Percentiles rank a stretch among this genome's conserved stretches.
These are phyloP conservation scores for Tethea ocularis DNA, from an alignment of 2,888 invertebrate species.

Conservation along the genomic window DNA sequence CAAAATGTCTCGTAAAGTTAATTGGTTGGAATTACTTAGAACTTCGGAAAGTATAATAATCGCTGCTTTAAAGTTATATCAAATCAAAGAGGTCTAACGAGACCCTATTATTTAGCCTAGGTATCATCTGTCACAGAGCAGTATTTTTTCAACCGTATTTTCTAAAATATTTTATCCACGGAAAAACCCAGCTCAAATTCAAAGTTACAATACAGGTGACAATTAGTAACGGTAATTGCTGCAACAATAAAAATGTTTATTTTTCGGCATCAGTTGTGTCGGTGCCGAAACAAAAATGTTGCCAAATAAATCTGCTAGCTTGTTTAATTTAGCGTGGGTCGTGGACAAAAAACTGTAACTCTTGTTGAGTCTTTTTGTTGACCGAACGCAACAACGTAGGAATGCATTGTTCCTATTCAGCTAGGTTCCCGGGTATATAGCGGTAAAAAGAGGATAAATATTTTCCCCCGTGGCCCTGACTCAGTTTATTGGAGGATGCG, in stretches of 20 bases:
- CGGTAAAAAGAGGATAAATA: slow-evolving; percentile 62
- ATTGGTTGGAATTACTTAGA: not conserved
- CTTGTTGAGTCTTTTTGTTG: slow-evolving; percentile 74
- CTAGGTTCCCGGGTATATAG: slow-evolving; percentile 45
- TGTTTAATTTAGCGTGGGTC: slow-evolving; percentile 80
- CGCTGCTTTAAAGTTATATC: not conserved
- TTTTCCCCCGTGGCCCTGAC: slow-evolving; percentile 52
- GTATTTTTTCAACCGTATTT: not conserved
- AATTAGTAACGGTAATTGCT: slow-evolving; percentile 10
- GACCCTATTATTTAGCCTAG: no score
- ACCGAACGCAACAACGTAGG: slow-evolving; percentile 70
- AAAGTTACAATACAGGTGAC: slow-evolving; percentile 1
- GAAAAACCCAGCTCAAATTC: not conserved
- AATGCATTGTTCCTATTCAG: slow-evolving; percentile 78
- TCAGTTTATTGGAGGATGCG: slow-evolving; percentile 54
- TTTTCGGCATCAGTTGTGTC: slow-evolving; percentile 47
- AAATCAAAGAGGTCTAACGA: no score
- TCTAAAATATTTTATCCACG: not conserved
- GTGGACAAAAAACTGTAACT: slow-evolving; percentile 75
- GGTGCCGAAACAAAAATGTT: slow-evolving; percentile 60
- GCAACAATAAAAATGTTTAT: slow-evolving; percentile 13
- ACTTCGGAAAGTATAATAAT: not conserved
- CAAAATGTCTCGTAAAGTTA: slow-evolving; percentile 8
- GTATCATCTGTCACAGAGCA: no score
- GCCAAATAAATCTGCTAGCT: slow-evolving; percentile 66